These are phyloP conservation scores for Hirudinaria manillensis DNA, from an alignment of 2,888 invertebrate species.

Conservation along the genomic window DNA sequence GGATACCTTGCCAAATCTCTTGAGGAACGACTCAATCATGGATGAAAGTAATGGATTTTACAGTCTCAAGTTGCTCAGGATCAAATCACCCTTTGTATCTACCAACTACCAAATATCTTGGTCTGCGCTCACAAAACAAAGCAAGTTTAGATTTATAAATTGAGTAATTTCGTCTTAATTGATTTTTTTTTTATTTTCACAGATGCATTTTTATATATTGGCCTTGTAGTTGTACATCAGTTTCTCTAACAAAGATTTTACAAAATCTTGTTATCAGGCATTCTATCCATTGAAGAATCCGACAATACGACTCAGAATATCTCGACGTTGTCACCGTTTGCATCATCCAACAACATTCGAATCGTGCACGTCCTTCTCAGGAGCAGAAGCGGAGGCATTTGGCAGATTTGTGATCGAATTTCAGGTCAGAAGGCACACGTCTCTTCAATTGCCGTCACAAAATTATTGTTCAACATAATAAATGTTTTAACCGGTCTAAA, in stretches of 20 bases:
- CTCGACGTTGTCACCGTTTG: not conserved
- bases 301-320: not conserved
- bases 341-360: not conserved
- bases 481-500: too few relatives aligned
- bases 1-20: conserved; percentile 10
- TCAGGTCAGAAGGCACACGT: conserved; percentile 29
- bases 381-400: conserved; percentile 35
- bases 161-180: not conserved
- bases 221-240: not conserved
- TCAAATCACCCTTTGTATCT: not conserved
- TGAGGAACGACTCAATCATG: conserved; percentile 9
- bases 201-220: not conserved
- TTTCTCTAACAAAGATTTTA: not conserved
- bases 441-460: too few relatives aligned
- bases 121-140: not conserved
- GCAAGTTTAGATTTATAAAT: not conserved
- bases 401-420: conserved; percentile 35
- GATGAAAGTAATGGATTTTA: conserved; percentile 19
- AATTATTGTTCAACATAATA: not conserved
- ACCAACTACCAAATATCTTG: not conserved
- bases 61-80: not conserved
- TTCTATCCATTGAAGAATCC: not conserved
- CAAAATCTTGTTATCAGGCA: not conserved
- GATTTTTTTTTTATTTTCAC: not conserved
- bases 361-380: conserved; percentile 19